Percentiles rank a stretch among this genome's conserved stretches.
Evolutionary conservation across 2,113 vertebrate species (phyloP).

Genomic region (Polypterus senegalus): DNA sequence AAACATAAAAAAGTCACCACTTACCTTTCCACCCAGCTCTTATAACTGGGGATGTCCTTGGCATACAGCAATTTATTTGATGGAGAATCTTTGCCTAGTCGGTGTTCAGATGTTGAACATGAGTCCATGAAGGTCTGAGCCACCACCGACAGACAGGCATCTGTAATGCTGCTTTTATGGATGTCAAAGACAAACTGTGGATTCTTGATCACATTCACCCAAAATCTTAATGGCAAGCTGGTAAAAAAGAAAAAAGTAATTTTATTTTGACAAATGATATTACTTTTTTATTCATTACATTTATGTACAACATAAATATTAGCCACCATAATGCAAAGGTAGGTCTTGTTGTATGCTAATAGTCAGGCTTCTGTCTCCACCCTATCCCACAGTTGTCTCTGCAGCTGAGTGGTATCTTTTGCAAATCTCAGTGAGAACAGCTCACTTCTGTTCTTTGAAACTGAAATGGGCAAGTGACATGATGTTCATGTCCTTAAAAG

Average conservation of each 20-base stretch:
- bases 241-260: constrained; percentile 4
- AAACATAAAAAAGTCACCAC: constrained; percentile 17
- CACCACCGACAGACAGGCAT: constrained; percentile 91
- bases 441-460: too few species aligned
- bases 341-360: too few species aligned
- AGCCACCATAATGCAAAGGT: too few species aligned
- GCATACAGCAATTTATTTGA: constrained; percentile 97
- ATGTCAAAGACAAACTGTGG: constrained; percentile 97
- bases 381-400: too few species aligned
- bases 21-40: constrained; percentile 98
- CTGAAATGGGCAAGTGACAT: too few species aligned
- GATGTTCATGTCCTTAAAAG: too few species aligned
- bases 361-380: too few species aligned
- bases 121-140: constrained; percentile 99
- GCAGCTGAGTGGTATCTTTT: too few species aligned
- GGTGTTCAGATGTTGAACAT: constrained; percentile 92
- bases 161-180: constrained; percentile 97
- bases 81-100: constrained; percentile 92
- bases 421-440: too few species aligned
- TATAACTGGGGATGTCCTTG: constrained; percentile 99
- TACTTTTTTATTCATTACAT: too few species aligned
- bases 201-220: constrained; percentile 99
- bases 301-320: too few species aligned
- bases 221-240: constrained; percentile 87
- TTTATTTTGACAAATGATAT: too few species aligned